Evolutionary conservation across 2,113 vertebrate species (phyloP), one percentile per base, ranked within the genome.

Genomic region (Hypanus sabinus): DNA sequence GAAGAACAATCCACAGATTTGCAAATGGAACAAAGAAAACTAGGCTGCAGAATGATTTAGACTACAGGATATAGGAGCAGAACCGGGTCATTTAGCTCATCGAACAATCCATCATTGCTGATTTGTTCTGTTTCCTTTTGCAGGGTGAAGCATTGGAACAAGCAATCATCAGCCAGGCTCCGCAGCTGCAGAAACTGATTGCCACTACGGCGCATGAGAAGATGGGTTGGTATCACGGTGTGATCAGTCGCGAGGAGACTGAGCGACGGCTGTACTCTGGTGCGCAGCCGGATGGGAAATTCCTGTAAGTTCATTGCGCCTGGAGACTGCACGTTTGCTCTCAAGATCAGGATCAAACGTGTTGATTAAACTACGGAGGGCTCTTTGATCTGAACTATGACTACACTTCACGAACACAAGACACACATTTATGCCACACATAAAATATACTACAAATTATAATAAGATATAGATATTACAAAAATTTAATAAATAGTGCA

Each of bases 101-200:
- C 46, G 46, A 46, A 46, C 46, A 46, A 46, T 46, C 46, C 46
- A 46, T 46, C 46, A 46, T 46, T 46, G 46, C 46, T 46, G 46
- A 38, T 70, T 18, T 16, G 55, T 75, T 55, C 55, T 46, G 24
- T 55, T 30, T 71, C 55, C 22, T 38, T 79, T 94, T 85, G 60
- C 94, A 99, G 98, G 99, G 98, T 0, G 98, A 99, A 0, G 97
- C 98, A 11, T 97, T 99, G 71, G 98, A 99, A 94, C 98, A 98
- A 96, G 98, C 98, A 95, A 97, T 99, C 96, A 98, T 99, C 95
- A 99, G 97, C 95, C 99, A 99, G 95, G 98, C 98, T 18, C 98
- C 98, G 0, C 98, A 99, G 95, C 97, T 99, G 92, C 98, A 99
- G 96, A 99, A 98, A 95, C 97, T 99, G 20, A 98, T 99, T 0